Conservation (phyloP, 2,113 vertebrate species). For the Amblyopsis rosae region DNA sequence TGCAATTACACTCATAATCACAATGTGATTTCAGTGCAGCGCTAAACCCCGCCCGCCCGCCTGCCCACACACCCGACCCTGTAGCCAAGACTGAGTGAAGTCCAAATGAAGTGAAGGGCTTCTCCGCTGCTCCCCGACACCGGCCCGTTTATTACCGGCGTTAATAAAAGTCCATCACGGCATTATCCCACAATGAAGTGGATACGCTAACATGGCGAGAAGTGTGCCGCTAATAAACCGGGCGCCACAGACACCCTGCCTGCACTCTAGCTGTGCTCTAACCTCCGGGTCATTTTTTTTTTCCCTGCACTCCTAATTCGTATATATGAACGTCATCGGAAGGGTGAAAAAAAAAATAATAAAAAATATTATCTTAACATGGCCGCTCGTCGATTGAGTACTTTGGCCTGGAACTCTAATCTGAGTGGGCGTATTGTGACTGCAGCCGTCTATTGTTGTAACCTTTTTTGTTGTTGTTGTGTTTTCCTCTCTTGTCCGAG, state of each 20-base stretch:
- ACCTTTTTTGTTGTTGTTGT: conserved; percentile 33
- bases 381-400: too few relatives aligned
- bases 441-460: conserved; percentile 24
- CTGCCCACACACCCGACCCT: conserved; percentile 50
- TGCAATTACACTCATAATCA: conserved; percentile 93
- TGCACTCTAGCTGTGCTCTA: neutral
- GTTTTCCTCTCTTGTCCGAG: conserved; percentile 32
- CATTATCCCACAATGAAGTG: conserved; percentile 70
- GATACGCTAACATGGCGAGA: conserved; percentile 50
- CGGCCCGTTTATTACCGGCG: conserved; percentile 84
- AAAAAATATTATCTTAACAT: too few relatives aligned
- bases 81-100: conserved; percentile 84
- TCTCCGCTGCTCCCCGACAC: conserved; percentile 75
- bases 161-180: conserved; percentile 81
- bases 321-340: too few relatives aligned
- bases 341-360: too few relatives aligned
- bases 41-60: conserved; percentile 80
- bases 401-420: neutral
- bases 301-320: too few relatives aligned
- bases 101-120: conserved; percentile 92
- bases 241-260: conserved; percentile 1
- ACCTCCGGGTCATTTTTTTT: too few relatives aligned
- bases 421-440: conserved; percentile 45
- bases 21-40: conserved; percentile 89
- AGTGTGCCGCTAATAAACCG: conserved; percentile 51